Evolutionary conservation across 2,797 vertebrate species (phyloP), one percentile per base, ranked within the genome.

Genomic region (Orestias chungarensis): DNA sequence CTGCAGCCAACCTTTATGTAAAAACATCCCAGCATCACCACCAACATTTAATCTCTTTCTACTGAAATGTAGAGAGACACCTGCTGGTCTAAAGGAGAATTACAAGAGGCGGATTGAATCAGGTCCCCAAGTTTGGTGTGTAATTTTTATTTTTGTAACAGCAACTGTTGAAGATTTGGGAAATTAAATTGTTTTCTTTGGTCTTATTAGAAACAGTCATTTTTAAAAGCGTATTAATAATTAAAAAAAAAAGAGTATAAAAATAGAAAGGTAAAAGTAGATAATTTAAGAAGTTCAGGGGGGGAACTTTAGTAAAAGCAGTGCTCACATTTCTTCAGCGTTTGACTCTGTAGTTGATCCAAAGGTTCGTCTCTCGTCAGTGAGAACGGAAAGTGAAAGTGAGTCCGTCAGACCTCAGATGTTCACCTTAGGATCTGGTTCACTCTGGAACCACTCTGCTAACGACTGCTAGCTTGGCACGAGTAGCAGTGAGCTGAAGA

Each of bases 71-170:
- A 62, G 1, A n/a, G 23, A 6, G 59, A 42, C 59, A 40, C 35
- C 59, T 62, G 35, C 35, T 25, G 59, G 35, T 25, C 35, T 1
- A 62, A 42, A 62, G 40, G 4, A 62, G 35, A 25, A 62, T n/a
- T 40, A 62, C 35, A 62, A 0, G 5, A 61, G 10, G 33, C 8
- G n/a, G 20, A n/a, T 6, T 6, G 31, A 42, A 23, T 62, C 33
- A 40, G 59, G 59, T 52, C 11, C 3, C n/a, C 11, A 52, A 27
- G n/a, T 14, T 40, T 38, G 33, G 8, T 38, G 17, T 27, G 25
- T 47, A 66, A 44, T 31, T 20, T 47, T 33, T 66, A 49, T 66
- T 66, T n/a, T 17, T 49, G 18, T 33, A 47, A 66, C 27, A 47
- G 18, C 27, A 20, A 65, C 29, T 43, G 1, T 20, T 66, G 6